These are phyloP conservation scores for Stigmatopora nigra DNA, from an alignment of 2,113 vertebrate species.

Conservation along the genomic window DNA sequence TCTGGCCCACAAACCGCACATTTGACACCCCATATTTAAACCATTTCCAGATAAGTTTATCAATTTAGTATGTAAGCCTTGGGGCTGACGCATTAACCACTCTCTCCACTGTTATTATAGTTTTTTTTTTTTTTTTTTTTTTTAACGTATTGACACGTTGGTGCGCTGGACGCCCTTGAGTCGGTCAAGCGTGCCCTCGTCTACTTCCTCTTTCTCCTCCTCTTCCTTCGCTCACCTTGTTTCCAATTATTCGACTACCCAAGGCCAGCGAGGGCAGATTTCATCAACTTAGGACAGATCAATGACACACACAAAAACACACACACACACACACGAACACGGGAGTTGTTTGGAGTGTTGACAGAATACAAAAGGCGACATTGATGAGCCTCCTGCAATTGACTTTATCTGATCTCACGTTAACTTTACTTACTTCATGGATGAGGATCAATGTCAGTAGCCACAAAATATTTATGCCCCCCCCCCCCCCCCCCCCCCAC, in stretches of 20 bases:
- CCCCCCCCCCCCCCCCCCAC: no score
- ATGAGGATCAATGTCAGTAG: no score
- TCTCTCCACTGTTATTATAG: no score
- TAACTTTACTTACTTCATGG: not conserved
- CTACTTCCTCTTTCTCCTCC: not conserved
- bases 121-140: no score
- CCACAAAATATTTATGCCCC: no score
- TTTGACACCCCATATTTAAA: no score
- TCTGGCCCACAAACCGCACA: no score
- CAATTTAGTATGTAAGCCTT: no score
- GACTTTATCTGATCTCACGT: not conserved
- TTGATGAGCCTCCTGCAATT: not conserved
- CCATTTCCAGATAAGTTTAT: no score
- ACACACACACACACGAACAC: not conserved
- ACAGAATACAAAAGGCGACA: conserved; percentile 3
- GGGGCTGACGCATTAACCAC: not conserved
- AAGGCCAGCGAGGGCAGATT: conserved; percentile 22
- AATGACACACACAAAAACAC: conserved; percentile 13
- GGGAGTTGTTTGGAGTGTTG: not conserved
- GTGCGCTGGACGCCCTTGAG: not conserved
- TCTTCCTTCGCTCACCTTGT: conserved; percentile 28
- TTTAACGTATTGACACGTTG: no score
- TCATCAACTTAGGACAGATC: conserved; percentile 43
- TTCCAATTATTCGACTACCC: conserved; percentile 20
- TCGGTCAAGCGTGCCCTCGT: not conserved